Conservation (phyloP, 2,113 vertebrate species). For the Struthidea cinerea region DNA sequence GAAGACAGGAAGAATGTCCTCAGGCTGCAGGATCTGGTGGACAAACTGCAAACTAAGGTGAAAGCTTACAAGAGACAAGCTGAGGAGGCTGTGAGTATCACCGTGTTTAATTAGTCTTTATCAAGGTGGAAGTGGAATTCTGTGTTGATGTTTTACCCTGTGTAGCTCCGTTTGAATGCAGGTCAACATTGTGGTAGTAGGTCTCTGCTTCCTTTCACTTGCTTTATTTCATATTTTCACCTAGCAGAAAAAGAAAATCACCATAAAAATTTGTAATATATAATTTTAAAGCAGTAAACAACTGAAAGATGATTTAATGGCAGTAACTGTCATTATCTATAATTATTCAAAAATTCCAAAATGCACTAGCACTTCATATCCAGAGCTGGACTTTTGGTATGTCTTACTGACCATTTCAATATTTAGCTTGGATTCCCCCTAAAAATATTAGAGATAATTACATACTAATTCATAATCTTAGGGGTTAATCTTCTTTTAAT, state of each 20-base stretch:
- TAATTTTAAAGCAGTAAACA: not conserved
- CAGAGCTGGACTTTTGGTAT: not conserved
- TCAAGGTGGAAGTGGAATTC: not conserved
- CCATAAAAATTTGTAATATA: not conserved
- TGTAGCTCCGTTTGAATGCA: not conserved
- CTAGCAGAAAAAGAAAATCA: not conserved
- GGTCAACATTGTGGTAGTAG: not conserved
- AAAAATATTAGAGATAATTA: not conserved
- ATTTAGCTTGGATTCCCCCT: not conserved
- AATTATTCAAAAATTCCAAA: not conserved
- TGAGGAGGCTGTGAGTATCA: conserved; percentile 84
- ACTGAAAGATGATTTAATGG: not conserved
- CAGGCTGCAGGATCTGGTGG: conserved; percentile 79
- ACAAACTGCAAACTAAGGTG: conserved; percentile 86
- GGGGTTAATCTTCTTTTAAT: not conserved
- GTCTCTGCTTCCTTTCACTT: not conserved
- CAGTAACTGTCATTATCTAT: not conserved
- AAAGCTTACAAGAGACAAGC: conserved; percentile 92
- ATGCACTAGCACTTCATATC: not conserved
- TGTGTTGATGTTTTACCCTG: not conserved
- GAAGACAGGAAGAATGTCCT: conserved; percentile 82
- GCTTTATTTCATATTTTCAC: not conserved
- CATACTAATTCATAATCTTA: not conserved
- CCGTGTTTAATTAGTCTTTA: not conserved
- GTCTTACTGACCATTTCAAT: not conserved